A percentile compares a stretch with the other conserved stretches of the same genome.
Conservation (phyloP, 2,113 vertebrate species). For the Tonatia bakeri region DNA sequence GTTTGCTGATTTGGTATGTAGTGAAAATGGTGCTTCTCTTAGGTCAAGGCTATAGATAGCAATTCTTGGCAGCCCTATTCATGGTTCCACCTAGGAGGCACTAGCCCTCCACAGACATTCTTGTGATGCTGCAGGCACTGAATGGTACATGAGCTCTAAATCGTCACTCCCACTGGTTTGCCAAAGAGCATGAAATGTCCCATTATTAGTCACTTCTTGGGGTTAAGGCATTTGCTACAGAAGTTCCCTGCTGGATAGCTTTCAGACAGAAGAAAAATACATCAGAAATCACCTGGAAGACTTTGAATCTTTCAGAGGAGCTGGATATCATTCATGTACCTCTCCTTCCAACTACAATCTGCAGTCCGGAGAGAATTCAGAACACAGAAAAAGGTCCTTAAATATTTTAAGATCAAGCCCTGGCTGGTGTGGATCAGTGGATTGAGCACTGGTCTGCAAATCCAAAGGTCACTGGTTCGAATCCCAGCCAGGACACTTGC, state of each 20-base stretch:
- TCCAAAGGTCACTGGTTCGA: too few species aligned
- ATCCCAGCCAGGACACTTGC: too few species aligned
- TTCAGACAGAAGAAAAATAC: conserved; percentile 18
- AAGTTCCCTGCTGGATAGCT: conserved; percentile 21
- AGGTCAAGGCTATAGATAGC: conserved; percentile 18
- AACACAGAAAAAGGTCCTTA: conserved; percentile 1
- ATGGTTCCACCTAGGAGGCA: neutral
- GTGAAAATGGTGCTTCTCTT: conserved; percentile 27
- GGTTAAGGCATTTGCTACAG: neutral
- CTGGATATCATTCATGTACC: neutral
- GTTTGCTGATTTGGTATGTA: neutral
- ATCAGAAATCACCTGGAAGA: conserved; percentile 37
- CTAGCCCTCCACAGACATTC: neutral
- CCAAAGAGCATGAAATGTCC: neutral
- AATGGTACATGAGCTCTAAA: conserved; percentile 2
- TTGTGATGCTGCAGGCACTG: conserved; percentile 18
- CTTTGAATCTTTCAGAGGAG: neutral
- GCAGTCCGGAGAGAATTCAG: conserved; percentile 19
- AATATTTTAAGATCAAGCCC: neutral
- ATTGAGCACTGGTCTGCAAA: too few species aligned
- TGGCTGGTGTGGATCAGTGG: too few species aligned
- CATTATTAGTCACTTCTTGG: conserved; percentile 10
- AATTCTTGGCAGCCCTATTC: neutral
- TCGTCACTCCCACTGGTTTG: neutral
- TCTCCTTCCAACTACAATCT: neutral